Conservation (phyloP, 2,888 invertebrate species). For the Hetaerina titia region DNA sequence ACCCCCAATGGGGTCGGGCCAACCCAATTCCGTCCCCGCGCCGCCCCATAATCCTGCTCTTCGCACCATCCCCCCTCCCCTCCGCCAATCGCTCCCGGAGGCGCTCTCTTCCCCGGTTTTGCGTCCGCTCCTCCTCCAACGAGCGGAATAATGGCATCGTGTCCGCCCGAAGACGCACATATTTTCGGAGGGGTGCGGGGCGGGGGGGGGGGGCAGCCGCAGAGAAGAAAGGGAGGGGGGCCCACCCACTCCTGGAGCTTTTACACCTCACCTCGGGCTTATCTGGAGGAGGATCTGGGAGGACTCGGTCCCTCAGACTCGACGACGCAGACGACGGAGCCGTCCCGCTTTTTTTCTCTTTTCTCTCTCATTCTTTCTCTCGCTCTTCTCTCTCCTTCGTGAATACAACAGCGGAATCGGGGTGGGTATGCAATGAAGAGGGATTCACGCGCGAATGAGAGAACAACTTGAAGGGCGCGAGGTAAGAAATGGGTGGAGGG, state of each 20-base stretch:
- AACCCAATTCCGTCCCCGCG: background rate
- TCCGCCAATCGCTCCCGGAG: too few relatives aligned
- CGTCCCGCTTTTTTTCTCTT: background rate
- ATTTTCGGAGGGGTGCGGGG: background rate
- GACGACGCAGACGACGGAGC: background rate
- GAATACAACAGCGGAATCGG: background rate
- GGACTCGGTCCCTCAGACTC: too few relatives aligned
- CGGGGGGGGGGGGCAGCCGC: background rate
- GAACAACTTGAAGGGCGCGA: too few relatives aligned
- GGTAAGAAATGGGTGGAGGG: too few relatives aligned
- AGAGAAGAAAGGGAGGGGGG: background rate
- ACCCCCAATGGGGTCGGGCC: background rate
- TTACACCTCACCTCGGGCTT: background rate
- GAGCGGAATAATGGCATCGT: conserved; percentile 14
- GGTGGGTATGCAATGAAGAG: background rate
- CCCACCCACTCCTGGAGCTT: background rate
- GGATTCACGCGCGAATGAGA: too few relatives aligned
- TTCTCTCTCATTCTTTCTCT: background rate
- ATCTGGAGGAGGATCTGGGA: background rate
- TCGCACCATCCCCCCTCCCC: too few relatives aligned
- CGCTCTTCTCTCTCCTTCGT: background rate
- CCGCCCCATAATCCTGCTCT: background rate
- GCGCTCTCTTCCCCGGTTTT: background rate
- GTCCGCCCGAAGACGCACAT: conserved; percentile 30
- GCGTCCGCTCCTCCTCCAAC: background rate